Percentiles rank a stretch among this genome's conserved stretches.
Conservation (phyloP, 1,140 invertebrate species). For the Bombus cullumanus region DNA sequence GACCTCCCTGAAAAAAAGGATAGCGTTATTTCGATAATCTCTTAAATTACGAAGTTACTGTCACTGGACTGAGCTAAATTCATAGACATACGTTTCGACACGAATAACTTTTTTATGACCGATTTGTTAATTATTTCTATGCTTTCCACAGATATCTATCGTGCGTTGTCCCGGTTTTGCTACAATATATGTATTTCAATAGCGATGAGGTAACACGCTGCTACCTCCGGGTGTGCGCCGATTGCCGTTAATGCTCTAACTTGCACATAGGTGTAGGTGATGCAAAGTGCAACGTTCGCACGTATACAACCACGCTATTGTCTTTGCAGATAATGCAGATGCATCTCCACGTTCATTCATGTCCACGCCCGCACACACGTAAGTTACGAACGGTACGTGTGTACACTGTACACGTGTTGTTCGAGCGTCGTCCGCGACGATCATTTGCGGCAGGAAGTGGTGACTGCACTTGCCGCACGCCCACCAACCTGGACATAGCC, state of each 20-base stretch:
- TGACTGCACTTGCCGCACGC: slow-evolving; percentile 45
- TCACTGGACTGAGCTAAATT: neutral
- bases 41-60: neutral
- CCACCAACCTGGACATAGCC: slow-evolving; percentile 16
- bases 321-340: slow-evolving; percentile 25
- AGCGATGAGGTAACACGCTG: slow-evolving; percentile 26
- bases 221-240: neutral
- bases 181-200: slow-evolving; percentile 14
- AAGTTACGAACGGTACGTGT: neutral
- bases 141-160: neutral
- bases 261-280: neutral
- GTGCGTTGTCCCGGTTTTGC: neutral
- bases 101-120: neutral
- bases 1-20: neutral
- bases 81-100: neutral
- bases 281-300: slow-evolving; percentile 17
- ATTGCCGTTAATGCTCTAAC: slow-evolving; percentile 18
- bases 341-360: slow-evolving; percentile 42
- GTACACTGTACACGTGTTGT: slow-evolving; percentile 26
- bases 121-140: slow-evolving; percentile 14
- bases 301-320: slow-evolving; percentile 6
- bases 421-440: slow-evolving; percentile 54
- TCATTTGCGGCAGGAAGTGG: slow-evolving; percentile 58
- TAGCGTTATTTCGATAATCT: neutral
- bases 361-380: slow-evolving; percentile 10